phyloP scores from a whole-genome alignment of 2,113 vertebrate genomes.

The Chroicocephalus ridibundus region DNA sequence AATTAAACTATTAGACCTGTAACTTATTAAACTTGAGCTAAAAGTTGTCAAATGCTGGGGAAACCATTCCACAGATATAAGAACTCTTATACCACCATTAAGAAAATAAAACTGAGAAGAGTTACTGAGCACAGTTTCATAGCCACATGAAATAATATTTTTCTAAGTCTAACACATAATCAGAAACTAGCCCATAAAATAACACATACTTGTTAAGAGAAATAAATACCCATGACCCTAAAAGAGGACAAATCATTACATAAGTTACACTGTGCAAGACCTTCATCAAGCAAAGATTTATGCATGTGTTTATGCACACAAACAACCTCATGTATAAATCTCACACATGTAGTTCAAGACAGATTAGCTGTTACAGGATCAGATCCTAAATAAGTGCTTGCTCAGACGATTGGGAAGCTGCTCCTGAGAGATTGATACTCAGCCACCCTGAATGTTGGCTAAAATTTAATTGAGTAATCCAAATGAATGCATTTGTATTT shows the following conservation, averaged over 20 bases:
- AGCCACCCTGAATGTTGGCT: not conserved
- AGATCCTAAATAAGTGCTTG: not conserved
- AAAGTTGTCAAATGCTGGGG: not conserved
- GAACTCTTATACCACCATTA: not conserved
- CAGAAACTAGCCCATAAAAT: conserved; percentile 5
- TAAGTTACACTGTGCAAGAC: not conserved
- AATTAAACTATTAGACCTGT: not conserved
- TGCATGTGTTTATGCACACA: not conserved
- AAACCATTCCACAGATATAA: conserved; percentile 1
- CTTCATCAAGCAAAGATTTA: conserved; percentile 6
- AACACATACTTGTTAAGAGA: not conserved
- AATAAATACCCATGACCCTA: not conserved
- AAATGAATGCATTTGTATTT: not conserved
- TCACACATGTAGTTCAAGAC: not conserved
- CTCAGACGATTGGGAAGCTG: conserved; percentile 14
- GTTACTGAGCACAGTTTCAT: not conserved
- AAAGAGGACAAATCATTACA: not conserved
- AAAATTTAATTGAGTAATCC: conserved; percentile 44
- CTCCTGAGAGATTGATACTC: not conserved
- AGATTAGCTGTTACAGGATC: not conserved
- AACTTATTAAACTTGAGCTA: not conserved
- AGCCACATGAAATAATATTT: conserved; percentile 32
- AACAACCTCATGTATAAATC: not conserved
- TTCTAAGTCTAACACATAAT: conserved; percentile 17
- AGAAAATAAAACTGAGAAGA: conserved; percentile 16